A percentile compares a stretch with the other conserved stretches of the same genome.
phyloP scores from a whole-genome alignment of 2,113 vertebrate species.

The Microcebus jonahi region DNA sequence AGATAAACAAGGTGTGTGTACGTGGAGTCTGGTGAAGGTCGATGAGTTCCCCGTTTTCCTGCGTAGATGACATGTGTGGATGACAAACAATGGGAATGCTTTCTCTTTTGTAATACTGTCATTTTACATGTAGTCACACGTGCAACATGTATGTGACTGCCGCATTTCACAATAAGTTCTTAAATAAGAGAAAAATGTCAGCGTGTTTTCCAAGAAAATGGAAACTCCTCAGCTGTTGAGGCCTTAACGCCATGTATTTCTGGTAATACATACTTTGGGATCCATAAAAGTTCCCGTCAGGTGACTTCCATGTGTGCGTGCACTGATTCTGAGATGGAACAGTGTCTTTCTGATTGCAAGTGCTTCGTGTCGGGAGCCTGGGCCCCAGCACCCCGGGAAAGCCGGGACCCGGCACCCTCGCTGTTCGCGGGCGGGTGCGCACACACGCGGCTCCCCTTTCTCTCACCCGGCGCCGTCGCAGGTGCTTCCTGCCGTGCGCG shows the following conservation, averaged over 20 bases:
- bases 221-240: neutral
- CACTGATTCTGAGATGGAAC: too few species aligned
- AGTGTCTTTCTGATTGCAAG: neutral
- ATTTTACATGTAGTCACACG: fast-evolving
- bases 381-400: neutral
- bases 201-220: neutral
- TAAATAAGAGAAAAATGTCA: neutral
- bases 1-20: too few species aligned
- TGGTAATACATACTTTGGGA: neutral
- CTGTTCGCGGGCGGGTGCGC: fast-evolving
- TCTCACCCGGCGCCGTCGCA: neutral
- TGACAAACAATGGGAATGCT: fast-evolving
- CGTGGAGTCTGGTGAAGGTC: too few species aligned
- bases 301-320: fast-evolving
- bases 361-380: neutral
- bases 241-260: neutral
- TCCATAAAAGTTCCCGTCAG: too few species aligned
- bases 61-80: fast-evolving
- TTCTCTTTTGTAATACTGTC: fast-evolving
- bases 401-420: neutral
- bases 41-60: neutral
- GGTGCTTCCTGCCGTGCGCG: too few species aligned
- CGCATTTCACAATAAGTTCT: neutral
- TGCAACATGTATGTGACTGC: too few species aligned
- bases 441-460: neutral